Evolutionary conservation across 1,140 invertebrate species (phyloP).

Genomic region (Drosophila subobscura): DNA sequence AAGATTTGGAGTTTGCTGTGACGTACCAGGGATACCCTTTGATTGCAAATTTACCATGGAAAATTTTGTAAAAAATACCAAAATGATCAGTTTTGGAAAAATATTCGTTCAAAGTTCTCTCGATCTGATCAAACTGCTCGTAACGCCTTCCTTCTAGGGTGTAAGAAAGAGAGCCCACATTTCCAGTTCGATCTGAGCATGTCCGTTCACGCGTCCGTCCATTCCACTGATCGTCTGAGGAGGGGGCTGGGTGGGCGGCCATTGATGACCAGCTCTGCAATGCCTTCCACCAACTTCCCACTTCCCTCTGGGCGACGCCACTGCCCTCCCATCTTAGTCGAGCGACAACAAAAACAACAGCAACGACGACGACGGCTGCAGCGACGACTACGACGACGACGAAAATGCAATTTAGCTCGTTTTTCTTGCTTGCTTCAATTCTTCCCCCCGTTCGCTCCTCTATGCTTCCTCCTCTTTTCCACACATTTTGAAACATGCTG

Average conservation of each 20-base stretch:
- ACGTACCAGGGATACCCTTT: constrained; percentile 19
- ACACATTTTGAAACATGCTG: constrained; percentile 53
- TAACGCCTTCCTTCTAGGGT: too few relatives aligned
- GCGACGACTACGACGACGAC: constrained; percentile 44
- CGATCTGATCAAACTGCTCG: too few relatives aligned
- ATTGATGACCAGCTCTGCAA: constrained; percentile 21
- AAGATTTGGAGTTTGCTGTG: background rate
- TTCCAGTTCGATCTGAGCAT: too few relatives aligned
- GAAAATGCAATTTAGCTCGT: constrained; percentile 81
- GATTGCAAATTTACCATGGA: too few relatives aligned
- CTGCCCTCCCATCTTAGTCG: constrained; percentile 53
- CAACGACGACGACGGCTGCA: constrained; percentile 45
- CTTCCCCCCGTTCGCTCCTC: constrained; percentile 17
- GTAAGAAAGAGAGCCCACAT: too few relatives aligned
- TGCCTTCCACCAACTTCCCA: background rate
- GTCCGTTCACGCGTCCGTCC: too few relatives aligned
- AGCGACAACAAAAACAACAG: constrained; percentile 52
- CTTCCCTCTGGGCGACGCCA: constrained; percentile 36
- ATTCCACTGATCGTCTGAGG: too few relatives aligned
- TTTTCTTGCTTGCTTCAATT: constrained; percentile 74
- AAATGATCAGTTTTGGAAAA: background rate
- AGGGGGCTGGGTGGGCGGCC: constrained; percentile 32
- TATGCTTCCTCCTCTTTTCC: constrained; percentile 32
- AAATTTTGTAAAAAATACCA: background rate
- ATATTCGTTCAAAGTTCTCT: too few relatives aligned